phyloP scores from a whole-genome alignment of 2,797 vertebrate genomes.

The Pseudochromis fuscus region DNA sequence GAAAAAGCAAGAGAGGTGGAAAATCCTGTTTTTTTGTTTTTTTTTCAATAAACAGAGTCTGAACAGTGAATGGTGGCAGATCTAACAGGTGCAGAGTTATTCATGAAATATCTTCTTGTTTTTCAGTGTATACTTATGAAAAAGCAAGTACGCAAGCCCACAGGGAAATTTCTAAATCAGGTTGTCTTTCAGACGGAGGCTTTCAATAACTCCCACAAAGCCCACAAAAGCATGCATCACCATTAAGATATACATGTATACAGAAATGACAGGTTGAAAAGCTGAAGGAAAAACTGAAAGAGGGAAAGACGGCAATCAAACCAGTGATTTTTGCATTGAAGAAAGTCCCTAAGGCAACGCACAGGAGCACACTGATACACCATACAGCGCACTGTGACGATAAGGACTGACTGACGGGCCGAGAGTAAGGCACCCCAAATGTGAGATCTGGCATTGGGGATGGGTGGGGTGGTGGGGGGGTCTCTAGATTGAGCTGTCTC shows the following conservation, averaged over 20 bases:
- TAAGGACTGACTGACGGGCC: conserved; percentile 59
- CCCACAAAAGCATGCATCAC: conserved; percentile 31
- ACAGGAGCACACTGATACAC: conserved; percentile 11
- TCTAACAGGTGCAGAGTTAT: conserved; percentile 44
- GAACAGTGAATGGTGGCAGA: conserved; percentile 29
- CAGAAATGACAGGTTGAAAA: conserved; percentile 28
- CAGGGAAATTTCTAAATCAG: conserved; percentile 25
- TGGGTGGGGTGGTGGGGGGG: too few species aligned
- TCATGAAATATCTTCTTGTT: conserved; percentile 46
- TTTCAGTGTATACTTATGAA: conserved; percentile 11
- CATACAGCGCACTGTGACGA: conserved; percentile 15
- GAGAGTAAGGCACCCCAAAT: conserved; percentile 32
- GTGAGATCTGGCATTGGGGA: conserved; percentile 40
- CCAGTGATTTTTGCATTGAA: neutral
- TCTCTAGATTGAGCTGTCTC: conserved; percentile 70
- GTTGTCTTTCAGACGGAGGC: conserved; percentile 20
- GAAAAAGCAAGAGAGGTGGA: conserved; percentile 3
- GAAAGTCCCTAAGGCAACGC: neutral
- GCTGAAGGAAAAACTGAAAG: conserved; percentile 1
- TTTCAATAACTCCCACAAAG: conserved; percentile 42
- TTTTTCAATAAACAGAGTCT: too few species aligned
- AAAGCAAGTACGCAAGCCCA: conserved; percentile 46
- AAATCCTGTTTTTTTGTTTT: conserved; percentile 14
- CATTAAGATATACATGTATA: conserved; percentile 15
- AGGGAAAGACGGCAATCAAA: conserved; percentile 6